Percentiles rank a stretch among this genome's conserved stretches.
These are phyloP conservation scores for Drosophila lacteicornis DNA, from an alignment of 1,140 invertebrate species.

Conservation along the genomic window DNA sequence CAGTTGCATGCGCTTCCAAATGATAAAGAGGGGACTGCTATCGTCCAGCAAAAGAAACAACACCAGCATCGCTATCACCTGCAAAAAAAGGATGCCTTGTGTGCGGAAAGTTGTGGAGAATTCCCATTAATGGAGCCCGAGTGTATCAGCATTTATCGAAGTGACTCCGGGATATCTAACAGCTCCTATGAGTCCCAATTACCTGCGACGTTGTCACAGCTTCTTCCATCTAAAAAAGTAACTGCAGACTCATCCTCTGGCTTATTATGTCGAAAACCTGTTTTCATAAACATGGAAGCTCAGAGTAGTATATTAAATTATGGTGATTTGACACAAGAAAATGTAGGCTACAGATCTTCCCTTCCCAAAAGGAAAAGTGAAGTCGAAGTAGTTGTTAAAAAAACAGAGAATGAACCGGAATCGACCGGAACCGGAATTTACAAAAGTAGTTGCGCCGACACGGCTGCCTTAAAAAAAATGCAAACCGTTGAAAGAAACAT, in stretches of 20 bases:
- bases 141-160: slow-evolving; percentile 80
- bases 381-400: slow-evolving; percentile 14
- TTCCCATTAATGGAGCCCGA: slow-evolving; percentile 77
- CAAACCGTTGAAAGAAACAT: slow-evolving; percentile 29
- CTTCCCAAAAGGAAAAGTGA: slow-evolving; percentile 41
- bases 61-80: slow-evolving; percentile 81
- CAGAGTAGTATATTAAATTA: slow-evolving; percentile 29
- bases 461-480: neutral
- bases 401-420: slow-evolving; percentile 62
- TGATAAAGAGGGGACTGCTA: slow-evolving; percentile 23
- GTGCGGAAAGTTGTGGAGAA: slow-evolving; percentile 29
- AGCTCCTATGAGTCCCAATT: slow-evolving; percentile 80
- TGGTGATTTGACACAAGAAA: slow-evolving; percentile 44
- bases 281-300: slow-evolving; percentile 71
- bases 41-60: slow-evolving; percentile 70
- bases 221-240: slow-evolving; percentile 10
- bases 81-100: slow-evolving; percentile 68
- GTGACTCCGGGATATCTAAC: slow-evolving; percentile 84
- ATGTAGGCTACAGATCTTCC: slow-evolving; percentile 68
- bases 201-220: slow-evolving; percentile 16
- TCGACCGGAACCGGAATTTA: slow-evolving; percentile 17
- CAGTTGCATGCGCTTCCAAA: slow-evolving; percentile 61
- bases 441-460: neutral
- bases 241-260: slow-evolving; percentile 21
- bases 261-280: slow-evolving; percentile 37